These are phyloP conservation scores for Peromyscus polionotus DNA, from an alignment of 2,113 vertebrate species.

Conservation along the genomic window DNA sequence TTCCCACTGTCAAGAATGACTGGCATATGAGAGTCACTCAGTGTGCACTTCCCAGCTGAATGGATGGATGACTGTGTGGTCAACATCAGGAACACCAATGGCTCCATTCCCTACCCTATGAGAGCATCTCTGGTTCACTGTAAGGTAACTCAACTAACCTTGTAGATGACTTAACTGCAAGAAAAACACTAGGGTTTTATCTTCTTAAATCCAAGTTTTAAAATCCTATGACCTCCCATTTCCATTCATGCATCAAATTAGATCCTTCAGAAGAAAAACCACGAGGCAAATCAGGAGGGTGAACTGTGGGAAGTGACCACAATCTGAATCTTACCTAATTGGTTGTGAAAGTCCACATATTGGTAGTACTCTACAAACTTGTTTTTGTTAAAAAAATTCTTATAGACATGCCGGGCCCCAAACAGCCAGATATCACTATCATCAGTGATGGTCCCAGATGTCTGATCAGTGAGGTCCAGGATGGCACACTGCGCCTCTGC, in stretches of 20 bases:
- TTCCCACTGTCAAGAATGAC: background rate
- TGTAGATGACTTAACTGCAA: background rate
- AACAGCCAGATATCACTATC: slow-evolving; percentile 99
- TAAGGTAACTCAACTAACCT: background rate
- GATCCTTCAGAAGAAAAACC: background rate
- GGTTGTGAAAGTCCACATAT: slow-evolving; percentile 93
- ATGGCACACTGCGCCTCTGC: slow-evolving; percentile 97
- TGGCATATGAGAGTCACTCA: background rate
- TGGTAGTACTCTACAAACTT: slow-evolving; percentile 97
- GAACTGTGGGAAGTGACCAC: background rate
- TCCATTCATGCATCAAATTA: background rate
- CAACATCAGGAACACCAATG: background rate
- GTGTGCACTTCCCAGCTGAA: background rate
- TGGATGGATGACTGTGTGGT: background rate
- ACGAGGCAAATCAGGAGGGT: background rate
- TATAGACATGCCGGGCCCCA: slow-evolving; percentile 96
- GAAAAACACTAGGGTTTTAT: background rate
- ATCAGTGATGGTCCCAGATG: slow-evolving; percentile 97
- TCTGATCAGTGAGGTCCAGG: slow-evolving; percentile 94
- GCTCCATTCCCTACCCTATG: background rate
- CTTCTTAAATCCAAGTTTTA: background rate
- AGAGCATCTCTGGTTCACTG: background rate
- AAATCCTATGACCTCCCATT: background rate
- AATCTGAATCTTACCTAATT: slow-evolving; percentile 91
- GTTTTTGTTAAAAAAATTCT: slow-evolving; percentile 97